phyloP scores from a whole-genome alignment of 2,888 invertebrate species.

The Pseudolycoriella hygida region DNA sequence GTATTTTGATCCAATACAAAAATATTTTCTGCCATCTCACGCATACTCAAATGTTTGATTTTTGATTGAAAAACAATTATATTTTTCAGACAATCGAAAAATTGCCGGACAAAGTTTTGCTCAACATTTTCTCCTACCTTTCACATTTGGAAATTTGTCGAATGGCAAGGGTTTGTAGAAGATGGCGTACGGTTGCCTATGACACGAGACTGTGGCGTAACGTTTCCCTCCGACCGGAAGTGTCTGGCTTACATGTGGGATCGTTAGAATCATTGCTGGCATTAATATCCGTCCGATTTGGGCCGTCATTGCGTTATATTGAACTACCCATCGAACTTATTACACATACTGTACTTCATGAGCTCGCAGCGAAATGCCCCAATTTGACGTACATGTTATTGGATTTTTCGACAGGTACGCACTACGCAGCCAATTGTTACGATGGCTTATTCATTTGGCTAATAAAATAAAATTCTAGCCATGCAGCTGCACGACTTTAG shows the following conservation, averaged over 20 bases:
- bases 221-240: conserved; percentile 90
- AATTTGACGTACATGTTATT: conserved; percentile 90
- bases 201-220: conserved; percentile 90
- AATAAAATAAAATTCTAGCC: conserved; percentile 34
- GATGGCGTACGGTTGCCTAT: conserved; percentile 92
- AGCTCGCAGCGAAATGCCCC: conserved; percentile 88
- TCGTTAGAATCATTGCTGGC: conserved; percentile 75
- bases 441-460: not conserved
- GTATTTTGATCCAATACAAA: conserved; percentile 26
- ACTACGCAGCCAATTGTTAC: not conserved
- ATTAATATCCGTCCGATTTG: conserved; percentile 75
- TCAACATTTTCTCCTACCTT: conserved; percentile 87
- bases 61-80: no score
- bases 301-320: conserved; percentile 73
- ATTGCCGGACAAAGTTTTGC: conserved; percentile 88
- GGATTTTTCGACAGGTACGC: conserved; percentile 76
- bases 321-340: conserved; percentile 92
- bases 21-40: not conserved
- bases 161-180: conserved; percentile 84
- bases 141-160: conserved; percentile 86
- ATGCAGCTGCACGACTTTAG: conserved; percentile 99
- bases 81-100: conserved; percentile 77
- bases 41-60: not conserved
- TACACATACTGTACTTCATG: conserved; percentile 91
- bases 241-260: conserved; percentile 58